These are phyloP conservation scores for Chrysopilus asiliformis DNA, from an alignment of 2,888 invertebrate genomes.

Conservation along the genomic window DNA sequence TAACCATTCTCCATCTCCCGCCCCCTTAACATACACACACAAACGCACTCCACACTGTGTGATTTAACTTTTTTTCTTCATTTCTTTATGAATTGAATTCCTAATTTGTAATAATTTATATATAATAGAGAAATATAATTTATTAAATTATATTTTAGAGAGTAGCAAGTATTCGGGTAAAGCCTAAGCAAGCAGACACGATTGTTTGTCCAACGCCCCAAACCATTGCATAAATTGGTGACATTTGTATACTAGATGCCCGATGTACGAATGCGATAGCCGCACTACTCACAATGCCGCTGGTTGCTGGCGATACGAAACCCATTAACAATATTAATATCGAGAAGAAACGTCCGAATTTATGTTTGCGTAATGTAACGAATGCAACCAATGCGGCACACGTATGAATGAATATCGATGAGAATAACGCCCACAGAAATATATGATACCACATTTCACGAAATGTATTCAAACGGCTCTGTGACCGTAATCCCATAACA, in stretches of 20 bases:
- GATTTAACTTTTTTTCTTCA: too few relatives aligned
- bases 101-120: too few relatives aligned
- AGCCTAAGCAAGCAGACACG: slow-evolving; percentile 78
- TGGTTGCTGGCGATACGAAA: slow-evolving; percentile 73
- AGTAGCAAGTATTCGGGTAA: slow-evolving; percentile 85
- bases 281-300: slow-evolving; percentile 80
- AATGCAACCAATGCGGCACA: slow-evolving; percentile 86
- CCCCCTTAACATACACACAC: too few relatives aligned
- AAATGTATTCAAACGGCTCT: slow-evolving; percentile 54
- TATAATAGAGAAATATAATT: too few relatives aligned
- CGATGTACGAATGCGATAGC: slow-evolving; percentile 88
- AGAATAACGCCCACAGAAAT: slow-evolving; percentile 90
- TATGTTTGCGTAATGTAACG: slow-evolving; percentile 82
- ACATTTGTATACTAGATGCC: slow-evolving; percentile 79
- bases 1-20: too few relatives aligned
- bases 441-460: slow-evolving; percentile 96
- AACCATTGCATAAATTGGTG: slow-evolving; percentile 79
- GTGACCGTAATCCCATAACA: slow-evolving; percentile 52
- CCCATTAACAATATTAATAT: slow-evolving; percentile 80
- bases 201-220: slow-evolving; percentile 94
- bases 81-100: too few relatives aligned
- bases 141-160: too few relatives aligned
- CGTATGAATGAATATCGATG: slow-evolving; percentile 83
- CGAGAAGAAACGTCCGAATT: slow-evolving; percentile 89
- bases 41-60: too few relatives aligned